Evolutionary conservation across 1,140 invertebrate species (phyloP), one percentile per base, ranked within the genome.

Genomic region (Drosophila rhopaloa): DNA sequence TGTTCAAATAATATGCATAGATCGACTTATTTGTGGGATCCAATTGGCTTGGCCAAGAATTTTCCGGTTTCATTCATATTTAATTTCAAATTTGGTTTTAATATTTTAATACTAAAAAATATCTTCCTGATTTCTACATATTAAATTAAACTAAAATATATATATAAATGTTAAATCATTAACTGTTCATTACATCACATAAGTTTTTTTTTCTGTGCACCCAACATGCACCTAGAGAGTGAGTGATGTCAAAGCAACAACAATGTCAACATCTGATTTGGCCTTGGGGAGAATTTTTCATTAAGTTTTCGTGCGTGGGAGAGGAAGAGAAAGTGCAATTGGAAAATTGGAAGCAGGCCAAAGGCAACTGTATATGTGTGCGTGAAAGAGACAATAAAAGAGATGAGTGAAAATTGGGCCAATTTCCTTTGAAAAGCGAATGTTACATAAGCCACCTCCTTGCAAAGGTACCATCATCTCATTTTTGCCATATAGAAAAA

Each of bases 291-390:
- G 63, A 61, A 72, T 35, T 56, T 77, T 70, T 38, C 29, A 62
- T 32, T 41, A 46, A 43, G 24, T 6, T 38, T 19, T 13, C 58
- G 14, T 67, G 71, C 71, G 51, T 50, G 43, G n/a, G 71, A 74
- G 57, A 50, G 51, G 61, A 43, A 62, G 61, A 70, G 54, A 62
- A 85, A 79, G 62, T 88, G 76, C 76, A 88, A 50, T 83, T 86
- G 83, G 71, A 83, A 77, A 88, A 50, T 83, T 86, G 83, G 71
- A 83, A 77, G 27, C 57, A 66, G 76, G 79, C 80, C 84, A 89
- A 67, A 41, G 58, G 53, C 50, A 55, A 9, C 55, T 50, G 16
- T 40, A n/a, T 54, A 10, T 63, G 56, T n/a, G 54, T 51, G 62
- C 13, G 62, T 61, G 43, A 14, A 24, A 57, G 43, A 48, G 51